Conservation (phyloP, 2,113 vertebrate species). For the Choloepus hoffmanni region DNA sequence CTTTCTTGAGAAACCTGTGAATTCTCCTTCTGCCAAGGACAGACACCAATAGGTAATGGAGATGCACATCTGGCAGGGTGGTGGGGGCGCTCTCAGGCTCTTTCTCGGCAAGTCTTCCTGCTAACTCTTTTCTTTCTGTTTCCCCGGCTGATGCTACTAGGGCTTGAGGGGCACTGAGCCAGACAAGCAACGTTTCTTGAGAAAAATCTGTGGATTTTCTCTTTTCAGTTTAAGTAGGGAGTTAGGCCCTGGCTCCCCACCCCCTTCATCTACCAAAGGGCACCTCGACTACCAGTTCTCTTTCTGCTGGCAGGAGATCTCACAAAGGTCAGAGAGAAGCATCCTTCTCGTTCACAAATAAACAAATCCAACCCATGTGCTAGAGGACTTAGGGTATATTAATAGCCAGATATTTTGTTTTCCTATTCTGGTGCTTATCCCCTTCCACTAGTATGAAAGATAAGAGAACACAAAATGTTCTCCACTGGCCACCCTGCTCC, state of each 20-base stretch:
- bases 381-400: slow-evolving; percentile 85
- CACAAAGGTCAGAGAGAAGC: slow-evolving; percentile 84
- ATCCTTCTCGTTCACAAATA: slow-evolving; percentile 87
- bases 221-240: not conserved
- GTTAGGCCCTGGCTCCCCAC: not conserved
- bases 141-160: not conserved
- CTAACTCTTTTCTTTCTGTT: not conserved
- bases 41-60: not conserved
- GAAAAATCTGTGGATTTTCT: not conserved
- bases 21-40: not conserved
- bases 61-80: not conserved
- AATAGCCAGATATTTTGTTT: slow-evolving; percentile 90
- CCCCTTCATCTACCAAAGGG: not conserved
- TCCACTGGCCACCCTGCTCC: slow-evolving; percentile 70
- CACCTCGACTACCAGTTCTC: slow-evolving; percentile 27
- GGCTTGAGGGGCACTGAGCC: not conserved
- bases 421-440: slow-evolving; percentile 87
- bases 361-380: slow-evolving; percentile 84
- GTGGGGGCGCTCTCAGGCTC: not conserved
- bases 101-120: not conserved
- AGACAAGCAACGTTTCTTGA: not conserved
- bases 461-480: slow-evolving; percentile 88
- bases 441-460: slow-evolving; percentile 83
- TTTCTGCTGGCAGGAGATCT: slow-evolving; percentile 79
- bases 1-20: not conserved